These are phyloP conservation scores for Drosophila nigritarsus DNA, from an alignment of 2,888 invertebrate species.

Conservation along the genomic window DNA sequence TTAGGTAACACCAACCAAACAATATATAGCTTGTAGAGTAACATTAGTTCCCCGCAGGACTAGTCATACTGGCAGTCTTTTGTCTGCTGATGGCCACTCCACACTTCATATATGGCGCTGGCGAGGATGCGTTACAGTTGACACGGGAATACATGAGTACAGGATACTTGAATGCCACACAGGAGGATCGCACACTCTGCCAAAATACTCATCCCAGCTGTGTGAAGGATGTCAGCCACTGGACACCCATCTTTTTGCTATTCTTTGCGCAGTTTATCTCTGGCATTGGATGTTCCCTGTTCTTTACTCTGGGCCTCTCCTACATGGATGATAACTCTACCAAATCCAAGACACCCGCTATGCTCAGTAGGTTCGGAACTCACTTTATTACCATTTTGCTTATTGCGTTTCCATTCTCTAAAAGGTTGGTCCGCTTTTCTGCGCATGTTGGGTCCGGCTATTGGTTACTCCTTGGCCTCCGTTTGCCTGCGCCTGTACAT, in stretches of 20 bases:
- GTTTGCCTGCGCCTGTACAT: conserved; percentile 88
- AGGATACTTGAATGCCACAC: conserved; percentile 73
- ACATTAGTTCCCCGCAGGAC: conserved; percentile 73
- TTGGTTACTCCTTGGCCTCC: conserved; percentile 89
- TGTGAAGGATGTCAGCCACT: conserved; percentile 45
- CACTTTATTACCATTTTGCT: not conserved
- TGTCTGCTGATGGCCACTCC: conserved; percentile 88
- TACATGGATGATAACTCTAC: conserved; percentile 91
- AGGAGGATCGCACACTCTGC: conserved; percentile 34
- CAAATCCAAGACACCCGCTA: conserved; percentile 88
- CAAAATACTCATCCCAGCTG: conserved; percentile 30
- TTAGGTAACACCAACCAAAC: conserved; percentile 81
- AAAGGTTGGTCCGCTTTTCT: conserved; percentile 88
- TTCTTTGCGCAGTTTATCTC: conserved; percentile 89
- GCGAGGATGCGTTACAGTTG: conserved; percentile 87
- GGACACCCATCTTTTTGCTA: conserved; percentile 87
- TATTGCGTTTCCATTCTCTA: not conserved
- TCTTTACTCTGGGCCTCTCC: conserved; percentile 88
- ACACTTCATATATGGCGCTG: conserved; percentile 89
- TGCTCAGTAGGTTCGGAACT: conserved; percentile 86
- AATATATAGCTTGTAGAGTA: not conserved
- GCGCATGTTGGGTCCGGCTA: conserved; percentile 86
- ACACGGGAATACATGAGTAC: conserved; percentile 87
- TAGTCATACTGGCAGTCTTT: conserved; percentile 87
- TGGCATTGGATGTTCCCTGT: conserved; percentile 88